phyloP scores from a whole-genome alignment of 2,888 invertebrate species.

The Hyppa rectilinea region DNA sequence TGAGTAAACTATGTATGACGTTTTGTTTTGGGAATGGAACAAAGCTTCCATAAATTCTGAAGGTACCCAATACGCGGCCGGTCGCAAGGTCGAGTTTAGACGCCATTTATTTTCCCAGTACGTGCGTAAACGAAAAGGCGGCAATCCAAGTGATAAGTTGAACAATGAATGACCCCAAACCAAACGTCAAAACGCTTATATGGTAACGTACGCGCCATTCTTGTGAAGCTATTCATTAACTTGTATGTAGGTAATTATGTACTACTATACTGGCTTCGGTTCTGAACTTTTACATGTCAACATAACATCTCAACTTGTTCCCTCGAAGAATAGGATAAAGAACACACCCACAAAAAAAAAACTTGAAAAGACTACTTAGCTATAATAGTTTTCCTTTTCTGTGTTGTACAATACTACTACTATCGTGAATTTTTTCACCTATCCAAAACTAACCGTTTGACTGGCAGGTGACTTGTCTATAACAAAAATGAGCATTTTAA shows the following conservation, averaged over 20 bases:
- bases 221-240: neutral
- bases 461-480: too few relatives aligned
- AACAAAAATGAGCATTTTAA: too few relatives aligned
- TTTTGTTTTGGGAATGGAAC: conserved; percentile 10
- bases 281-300: too few relatives aligned
- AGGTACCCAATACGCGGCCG: neutral
- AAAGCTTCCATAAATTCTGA: neutral
- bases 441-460: too few relatives aligned
- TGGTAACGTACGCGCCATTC: neutral
- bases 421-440: too few relatives aligned
- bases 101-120: conserved; percentile 35
- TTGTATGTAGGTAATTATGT: neutral
- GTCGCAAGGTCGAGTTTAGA: conserved; percentile 12
- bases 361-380: too few relatives aligned
- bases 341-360: too few relatives aligned
- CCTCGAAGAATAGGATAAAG: too few relatives aligned
- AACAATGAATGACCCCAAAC: conserved; percentile 25
- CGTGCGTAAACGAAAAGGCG: conserved; percentile 40
- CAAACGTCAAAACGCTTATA: neutral
- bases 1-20: neutral
- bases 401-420: too few relatives aligned
- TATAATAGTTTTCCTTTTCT: too few relatives aligned
- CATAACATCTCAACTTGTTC: too few relatives aligned
- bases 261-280: too few relatives aligned
- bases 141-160: neutral